Percentiles rank a stretch among this genome's conserved stretches.
Evolutionary conservation across 1,140 invertebrate genomes (phyloP).

Genomic region (Anastrepha ludens): DNA sequence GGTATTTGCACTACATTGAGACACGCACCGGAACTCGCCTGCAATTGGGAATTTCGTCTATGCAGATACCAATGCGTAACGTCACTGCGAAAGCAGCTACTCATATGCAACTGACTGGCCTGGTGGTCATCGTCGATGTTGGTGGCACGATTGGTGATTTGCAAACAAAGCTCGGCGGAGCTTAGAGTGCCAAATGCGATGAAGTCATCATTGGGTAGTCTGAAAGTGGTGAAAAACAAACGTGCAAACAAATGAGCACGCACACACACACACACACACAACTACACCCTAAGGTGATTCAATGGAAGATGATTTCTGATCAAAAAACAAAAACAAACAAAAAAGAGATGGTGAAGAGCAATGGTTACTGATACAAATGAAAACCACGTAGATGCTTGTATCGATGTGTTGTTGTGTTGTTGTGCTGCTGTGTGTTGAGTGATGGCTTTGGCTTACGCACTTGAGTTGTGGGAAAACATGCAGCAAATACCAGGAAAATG

Average conservation of each 20-base stretch:
- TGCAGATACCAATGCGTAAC: constrained; percentile 65
- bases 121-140: neutral
- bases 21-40: constrained; percentile 50
- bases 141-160: constrained; percentile 55
- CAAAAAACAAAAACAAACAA: no score
- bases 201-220: constrained; percentile 61
- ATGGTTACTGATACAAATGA: constrained; percentile 31
- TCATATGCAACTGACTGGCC: constrained; percentile 55
- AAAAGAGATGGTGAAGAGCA: neutral
- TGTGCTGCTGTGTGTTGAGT: no score
- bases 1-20: constrained; percentile 31
- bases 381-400: neutral
- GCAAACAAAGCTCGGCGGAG: constrained; percentile 62
- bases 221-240: constrained; percentile 55
- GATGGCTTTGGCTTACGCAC: constrained; percentile 60
- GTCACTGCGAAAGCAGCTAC: constrained; percentile 61
- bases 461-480: constrained; percentile 80
- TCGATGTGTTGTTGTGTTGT: neutral
- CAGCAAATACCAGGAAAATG: constrained; percentile 95
- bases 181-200: constrained; percentile 63
- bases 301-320: neutral
- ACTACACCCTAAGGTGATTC: neutral
- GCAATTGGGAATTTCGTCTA: constrained; percentile 46
- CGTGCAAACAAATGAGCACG: neutral
- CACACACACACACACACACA: neutral